Base-by-base conservation (phyloP, 2,797 vertebrate genomes). In the Poeciliopsis gracilis region DNA sequence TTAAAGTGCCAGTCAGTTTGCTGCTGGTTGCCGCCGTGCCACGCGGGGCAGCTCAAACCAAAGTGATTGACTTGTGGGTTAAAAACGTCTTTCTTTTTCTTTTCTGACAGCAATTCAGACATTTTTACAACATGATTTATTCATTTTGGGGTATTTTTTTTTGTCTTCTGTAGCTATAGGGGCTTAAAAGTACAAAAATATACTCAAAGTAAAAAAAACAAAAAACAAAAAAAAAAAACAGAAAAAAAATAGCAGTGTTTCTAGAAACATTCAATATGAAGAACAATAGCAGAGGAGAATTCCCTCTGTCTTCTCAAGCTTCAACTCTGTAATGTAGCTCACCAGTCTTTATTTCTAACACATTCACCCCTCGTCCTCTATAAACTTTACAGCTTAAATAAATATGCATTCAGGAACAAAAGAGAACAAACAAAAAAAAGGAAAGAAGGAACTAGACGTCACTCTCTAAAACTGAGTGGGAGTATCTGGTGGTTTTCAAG, bases 141-240 rank as follows among this genome's bases (percentile, higher is more conserved):
- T 47, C 45, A 4, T 71, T 46, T 67, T 53, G 41, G 38, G 41
- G 28, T 3, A 18, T 47, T 25, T 33, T 30, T 30, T 33, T 72
- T 36, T 18, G 45, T 71, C 41, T 71, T 30, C 4, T 30, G 75
- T 43, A 51, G 76, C 10, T 57, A 73, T 85, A 84, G 79, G 73
- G 71, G 30, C 69, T 70, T 18, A 73, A 88, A 88, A 80, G 84
- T 94, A 94, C 87, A 95, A 94, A 95, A 95, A 93, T 91, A 95
- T 89, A 93, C 84, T 93, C 80, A 90, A 74, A 88, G 83, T 85
- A 89, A 85, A 94, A 95, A 95, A 95, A n/a, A n/a, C n/a, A 11
- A 16, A 28, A 43, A 13, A 70, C 12, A 46, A n/a, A 18, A 15
- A 33, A 43, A 43, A 43, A 10, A 55, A 0, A 33, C 2, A 33